Conservation (phyloP, 1,140 invertebrate genomes). For the Dreissena rostriformis region DNA sequence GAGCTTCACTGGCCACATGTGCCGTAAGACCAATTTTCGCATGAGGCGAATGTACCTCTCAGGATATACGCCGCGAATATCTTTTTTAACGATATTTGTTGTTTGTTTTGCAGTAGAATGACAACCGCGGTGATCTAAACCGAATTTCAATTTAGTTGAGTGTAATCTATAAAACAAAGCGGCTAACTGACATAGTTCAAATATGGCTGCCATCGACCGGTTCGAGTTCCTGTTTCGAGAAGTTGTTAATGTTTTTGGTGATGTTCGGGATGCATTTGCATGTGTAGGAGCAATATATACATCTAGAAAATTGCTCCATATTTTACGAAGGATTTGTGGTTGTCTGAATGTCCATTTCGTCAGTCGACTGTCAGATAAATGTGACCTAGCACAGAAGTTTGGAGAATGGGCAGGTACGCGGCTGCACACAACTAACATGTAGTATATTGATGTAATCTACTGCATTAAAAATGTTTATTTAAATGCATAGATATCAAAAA, state of each 20-base stretch:
- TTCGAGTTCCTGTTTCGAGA: constrained; percentile 72
- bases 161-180: background rate
- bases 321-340: constrained; percentile 55
- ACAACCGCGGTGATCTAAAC: too few species aligned
- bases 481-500: too few species aligned
- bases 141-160: too few species aligned
- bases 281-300: constrained; percentile 75
- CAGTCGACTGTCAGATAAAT: constrained; percentile 57
- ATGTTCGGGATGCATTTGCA: constrained; percentile 71
- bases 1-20: too few species aligned
- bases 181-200: background rate
- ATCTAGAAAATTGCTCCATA: constrained; percentile 62
- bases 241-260: constrained; percentile 64
- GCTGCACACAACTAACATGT: too few species aligned
- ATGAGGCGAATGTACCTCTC: too few species aligned
- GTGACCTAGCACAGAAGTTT: constrained; percentile 67
- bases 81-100: too few species aligned
- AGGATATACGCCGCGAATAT: too few species aligned
- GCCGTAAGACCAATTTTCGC: too few species aligned
- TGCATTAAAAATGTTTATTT: too few species aligned
- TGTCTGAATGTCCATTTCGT: constrained; percentile 69
- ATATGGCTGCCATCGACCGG: constrained; percentile 74
- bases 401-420: constrained; percentile 77
- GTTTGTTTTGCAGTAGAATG: too few species aligned
- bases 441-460: too few species aligned